Percentiles rank a stretch among this genome's conserved stretches.
Conservation (phyloP, 2,797 vertebrate genomes). For the Alauda arvensis region DNA sequence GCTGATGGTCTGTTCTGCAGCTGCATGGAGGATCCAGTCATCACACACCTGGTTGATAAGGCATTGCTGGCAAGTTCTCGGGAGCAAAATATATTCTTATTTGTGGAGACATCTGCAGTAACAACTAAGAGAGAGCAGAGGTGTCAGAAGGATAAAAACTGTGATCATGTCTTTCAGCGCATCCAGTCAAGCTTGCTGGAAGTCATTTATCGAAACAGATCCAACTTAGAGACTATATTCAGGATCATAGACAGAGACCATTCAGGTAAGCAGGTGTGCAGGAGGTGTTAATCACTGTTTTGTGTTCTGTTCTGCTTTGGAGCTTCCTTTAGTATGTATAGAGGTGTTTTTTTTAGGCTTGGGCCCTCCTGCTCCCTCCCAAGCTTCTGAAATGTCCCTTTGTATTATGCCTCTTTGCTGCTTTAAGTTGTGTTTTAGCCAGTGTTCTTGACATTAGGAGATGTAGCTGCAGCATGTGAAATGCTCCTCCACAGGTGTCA, state of each 20-base stretch:
- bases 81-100: neutral
- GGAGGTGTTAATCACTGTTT: accelerated
- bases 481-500: constrained; percentile 73
- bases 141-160: neutral
- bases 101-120: neutral
- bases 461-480: neutral
- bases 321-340: neutral
- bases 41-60: neutral
- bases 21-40: too few species aligned
- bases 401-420: neutral
- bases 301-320: neutral
- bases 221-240: constrained; percentile 93
- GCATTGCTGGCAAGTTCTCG: neutral
- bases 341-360: neutral
- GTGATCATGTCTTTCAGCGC: constrained; percentile 58
- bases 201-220: constrained; percentile 89
- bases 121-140: neutral
- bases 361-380: neutral
- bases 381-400: neutral
- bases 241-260: constrained; percentile 90
- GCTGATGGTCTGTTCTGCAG: neutral
- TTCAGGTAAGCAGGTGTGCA: constrained; percentile 77
- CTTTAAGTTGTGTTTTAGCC: neutral
- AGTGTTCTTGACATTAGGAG: neutral
- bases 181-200: constrained; percentile 86